Percentiles rank a stretch among this genome's conserved stretches.
Conservation (phyloP, 2,797 vertebrate genomes). For the Sylvilagus floridanus region DNA sequence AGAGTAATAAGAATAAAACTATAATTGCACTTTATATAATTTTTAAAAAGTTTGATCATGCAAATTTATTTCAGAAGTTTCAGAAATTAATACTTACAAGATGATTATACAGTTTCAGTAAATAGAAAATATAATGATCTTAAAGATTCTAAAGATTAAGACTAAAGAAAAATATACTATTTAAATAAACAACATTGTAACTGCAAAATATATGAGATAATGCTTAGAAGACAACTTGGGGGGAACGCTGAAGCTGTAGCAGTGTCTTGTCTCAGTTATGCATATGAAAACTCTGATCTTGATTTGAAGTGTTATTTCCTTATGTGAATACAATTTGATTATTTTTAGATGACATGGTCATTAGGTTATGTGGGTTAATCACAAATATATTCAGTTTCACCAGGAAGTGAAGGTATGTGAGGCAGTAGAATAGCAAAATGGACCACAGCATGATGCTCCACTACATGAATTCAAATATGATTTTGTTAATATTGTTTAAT, state of each 20-base stretch:
- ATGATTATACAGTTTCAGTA: neutral
- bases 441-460: neutral
- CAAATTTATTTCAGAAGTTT: slow-evolving; percentile 8
- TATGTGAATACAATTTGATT: too few relatives aligned
- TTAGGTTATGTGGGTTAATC: neutral
- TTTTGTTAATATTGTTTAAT: neutral
- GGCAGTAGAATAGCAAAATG: neutral
- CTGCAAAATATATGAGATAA: neutral
- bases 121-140: neutral
- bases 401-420: neutral
- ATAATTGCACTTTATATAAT: neutral
- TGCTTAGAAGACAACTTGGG: neutral
- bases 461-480: neutral
- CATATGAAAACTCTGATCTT: neutral
- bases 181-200: neutral
- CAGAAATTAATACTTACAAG: neutral
- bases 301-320: neutral
- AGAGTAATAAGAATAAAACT: neutral
- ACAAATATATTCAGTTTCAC: neutral
- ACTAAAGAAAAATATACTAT: neutral
- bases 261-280: neutral
- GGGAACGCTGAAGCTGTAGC: neutral
- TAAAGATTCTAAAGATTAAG: neutral
- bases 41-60: neutral
- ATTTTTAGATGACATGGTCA: neutral